Conservation (phyloP, 2,888 invertebrate species). For the Xanthostigma xanthostigma region DNA sequence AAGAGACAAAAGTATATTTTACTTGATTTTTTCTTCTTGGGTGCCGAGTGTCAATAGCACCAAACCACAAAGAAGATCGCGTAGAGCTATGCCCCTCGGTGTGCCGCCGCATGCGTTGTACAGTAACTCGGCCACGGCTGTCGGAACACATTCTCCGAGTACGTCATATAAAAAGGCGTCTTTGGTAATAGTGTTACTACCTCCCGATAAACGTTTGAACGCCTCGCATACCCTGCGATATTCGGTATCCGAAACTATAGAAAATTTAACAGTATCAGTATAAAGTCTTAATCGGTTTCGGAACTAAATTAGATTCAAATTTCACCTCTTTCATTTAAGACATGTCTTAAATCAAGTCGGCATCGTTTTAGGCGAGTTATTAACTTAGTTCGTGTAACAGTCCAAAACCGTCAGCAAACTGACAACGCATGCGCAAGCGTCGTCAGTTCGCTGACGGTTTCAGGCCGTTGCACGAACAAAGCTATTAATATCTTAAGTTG, state of each 20-base stretch:
- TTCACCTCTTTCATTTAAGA: too few species aligned
- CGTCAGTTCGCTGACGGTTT: too few species aligned
- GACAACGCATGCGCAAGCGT: too few species aligned
- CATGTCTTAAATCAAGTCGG: too few species aligned
- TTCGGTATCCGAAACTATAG: constrained; percentile 67
- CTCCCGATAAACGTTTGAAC: constrained; percentile 70
- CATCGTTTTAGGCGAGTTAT: too few species aligned
- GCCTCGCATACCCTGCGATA: constrained; percentile 72
- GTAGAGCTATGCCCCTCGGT: constrained; percentile 63
- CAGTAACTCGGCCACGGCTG: constrained; percentile 65
- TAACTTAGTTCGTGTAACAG: too few species aligned
- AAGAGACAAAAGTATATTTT: constrained; percentile 16
- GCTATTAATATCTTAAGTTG: too few species aligned
- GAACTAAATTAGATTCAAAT: too few species aligned
- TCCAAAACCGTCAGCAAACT: too few species aligned
- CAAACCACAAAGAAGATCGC: constrained; percentile 71
- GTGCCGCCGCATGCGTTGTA: constrained; percentile 76
- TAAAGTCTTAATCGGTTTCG: too few species aligned
- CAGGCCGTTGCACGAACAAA: too few species aligned
- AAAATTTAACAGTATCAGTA: too few species aligned
- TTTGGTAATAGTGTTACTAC: constrained; percentile 50
- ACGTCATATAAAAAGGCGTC: constrained; percentile 72
- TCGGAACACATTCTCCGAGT: constrained; percentile 72
- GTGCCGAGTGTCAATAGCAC: constrained; percentile 75
- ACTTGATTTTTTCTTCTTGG: constrained; percentile 72